phyloP scores from a whole-genome alignment of 2,888 invertebrate genomes.

The Tetramorium bicarinatum region DNA sequence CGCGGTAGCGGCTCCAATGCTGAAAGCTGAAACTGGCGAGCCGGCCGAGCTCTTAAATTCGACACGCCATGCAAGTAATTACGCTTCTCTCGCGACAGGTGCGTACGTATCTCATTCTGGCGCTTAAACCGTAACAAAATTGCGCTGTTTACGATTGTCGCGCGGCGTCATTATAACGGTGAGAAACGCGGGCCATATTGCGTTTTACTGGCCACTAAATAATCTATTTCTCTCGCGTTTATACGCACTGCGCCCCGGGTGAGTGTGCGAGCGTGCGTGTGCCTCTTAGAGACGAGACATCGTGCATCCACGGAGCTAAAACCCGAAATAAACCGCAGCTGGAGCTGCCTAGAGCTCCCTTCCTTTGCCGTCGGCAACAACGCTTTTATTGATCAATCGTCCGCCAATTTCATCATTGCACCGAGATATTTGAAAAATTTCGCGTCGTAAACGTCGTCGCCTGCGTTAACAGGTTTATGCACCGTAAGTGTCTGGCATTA shows the following conservation, averaged over 20 bases:
- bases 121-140: conserved; percentile 54
- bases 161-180: conserved; percentile 52
- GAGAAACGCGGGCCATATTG: conserved; percentile 29
- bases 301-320: conserved; percentile 61
- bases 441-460: conserved; percentile 4
- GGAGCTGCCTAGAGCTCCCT: conserved; percentile 69
- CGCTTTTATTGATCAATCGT: conserved; percentile 70
- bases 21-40: background rate
- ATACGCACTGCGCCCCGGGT: conserved; percentile 11
- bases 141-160: conserved; percentile 59
- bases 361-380: conserved; percentile 56
- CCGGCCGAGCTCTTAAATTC: background rate
- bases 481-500: background rate
- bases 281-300: conserved; percentile 25
- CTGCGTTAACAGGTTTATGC: conserved; percentile 1
- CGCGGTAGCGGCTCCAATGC: background rate
- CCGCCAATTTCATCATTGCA: conserved; percentile 62
- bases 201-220: conserved; percentile 67
- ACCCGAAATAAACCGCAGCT: conserved; percentile 76
- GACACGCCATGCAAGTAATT: conserved; percentile 3
- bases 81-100: conserved; percentile 15
- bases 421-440: conserved; percentile 12
- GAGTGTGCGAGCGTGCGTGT: background rate
- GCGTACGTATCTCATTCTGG: conserved; percentile 36
- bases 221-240: conserved; percentile 72